Percentiles rank a stretch among this genome's conserved stretches.
These are phyloP conservation scores for Acestrorhynchus altus DNA, from an alignment of 2,797 vertebrate species.

Conservation along the genomic window DNA sequence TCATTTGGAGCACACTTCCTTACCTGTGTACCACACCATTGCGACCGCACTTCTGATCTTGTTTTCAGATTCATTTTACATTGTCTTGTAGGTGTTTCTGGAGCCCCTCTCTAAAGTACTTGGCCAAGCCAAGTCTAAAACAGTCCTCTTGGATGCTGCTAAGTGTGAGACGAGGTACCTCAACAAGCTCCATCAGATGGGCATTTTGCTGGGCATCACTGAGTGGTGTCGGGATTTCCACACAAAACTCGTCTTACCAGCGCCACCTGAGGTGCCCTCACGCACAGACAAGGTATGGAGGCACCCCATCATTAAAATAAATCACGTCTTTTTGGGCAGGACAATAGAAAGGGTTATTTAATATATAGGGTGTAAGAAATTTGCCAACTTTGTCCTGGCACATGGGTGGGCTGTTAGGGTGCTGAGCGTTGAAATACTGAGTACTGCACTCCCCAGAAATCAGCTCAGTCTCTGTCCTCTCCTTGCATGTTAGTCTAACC, in stretches of 20 bases:
- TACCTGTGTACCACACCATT: not conserved
- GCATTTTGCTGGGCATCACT: constrained; percentile 78
- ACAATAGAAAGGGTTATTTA: not conserved
- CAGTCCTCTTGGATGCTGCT: constrained; percentile 71
- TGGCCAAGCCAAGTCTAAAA: constrained; percentile 80
- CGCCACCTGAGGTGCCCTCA: not conserved
- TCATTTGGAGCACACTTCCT: not conserved
- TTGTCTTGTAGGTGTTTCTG: constrained; percentile 75
- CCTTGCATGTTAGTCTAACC: too few species aligned
- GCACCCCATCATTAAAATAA: not conserved
- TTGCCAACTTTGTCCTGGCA: too few species aligned
- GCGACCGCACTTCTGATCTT: not conserved
- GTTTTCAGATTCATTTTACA: not conserved
- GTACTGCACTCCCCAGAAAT: too few species aligned
- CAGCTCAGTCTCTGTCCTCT: too few species aligned
- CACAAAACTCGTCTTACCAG: constrained; percentile 66
- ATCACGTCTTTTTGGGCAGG: not conserved
- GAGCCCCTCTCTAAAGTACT: constrained; percentile 79
- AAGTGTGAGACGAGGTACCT: constrained; percentile 67
- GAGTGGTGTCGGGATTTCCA: constrained; percentile 81
- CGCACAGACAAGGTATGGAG: constrained; percentile 60
- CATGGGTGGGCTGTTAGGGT: too few species aligned
- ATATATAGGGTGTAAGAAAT: too few species aligned
- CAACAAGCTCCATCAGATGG: constrained; percentile 79
- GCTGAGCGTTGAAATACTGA: too few species aligned